Evolutionary conservation across 2,797 vertebrate species (phyloP).

Genomic region (Enteromius radiatus): DNA sequence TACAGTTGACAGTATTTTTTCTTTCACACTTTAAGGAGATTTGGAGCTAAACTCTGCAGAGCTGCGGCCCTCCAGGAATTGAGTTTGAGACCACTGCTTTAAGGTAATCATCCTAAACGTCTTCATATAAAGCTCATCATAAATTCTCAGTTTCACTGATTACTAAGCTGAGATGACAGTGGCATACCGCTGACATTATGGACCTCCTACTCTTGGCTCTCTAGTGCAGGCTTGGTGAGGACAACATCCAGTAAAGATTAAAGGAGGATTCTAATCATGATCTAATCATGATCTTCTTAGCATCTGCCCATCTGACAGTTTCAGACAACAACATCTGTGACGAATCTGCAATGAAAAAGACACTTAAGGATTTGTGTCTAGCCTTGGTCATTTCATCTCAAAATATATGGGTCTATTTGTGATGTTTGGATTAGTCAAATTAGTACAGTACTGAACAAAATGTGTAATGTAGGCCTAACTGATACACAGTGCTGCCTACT

Average conservation of each 20-base stretch:
- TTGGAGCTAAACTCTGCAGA: too few relatives aligned
- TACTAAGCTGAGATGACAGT: background rate
- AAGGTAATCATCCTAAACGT: background rate
- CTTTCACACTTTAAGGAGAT: background rate
- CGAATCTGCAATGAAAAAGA: background rate
- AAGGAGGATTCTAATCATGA: conserved; percentile 29
- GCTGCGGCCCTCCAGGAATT: too few relatives aligned
- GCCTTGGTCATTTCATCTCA: background rate
- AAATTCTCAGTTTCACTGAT: background rate
- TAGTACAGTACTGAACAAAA: background rate
- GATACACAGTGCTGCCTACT: background rate
- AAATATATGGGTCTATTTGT: background rate
- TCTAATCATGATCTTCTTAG: conserved; percentile 22
- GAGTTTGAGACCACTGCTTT: too few relatives aligned
- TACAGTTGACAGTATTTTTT: background rate
- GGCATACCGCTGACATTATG: background rate
- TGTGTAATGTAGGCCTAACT: background rate
- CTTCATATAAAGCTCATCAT: background rate
- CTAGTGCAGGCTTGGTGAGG: background rate
- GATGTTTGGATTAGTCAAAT: background rate
- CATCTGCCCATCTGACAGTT: conserved; percentile 39
- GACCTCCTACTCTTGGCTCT: background rate
- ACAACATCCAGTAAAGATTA: conserved; percentile 26
- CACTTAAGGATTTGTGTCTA: background rate
- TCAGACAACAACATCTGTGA: conserved; percentile 12